Evolutionary conservation across 2,888 invertebrate genomes (phyloP), one percentile per base, ranked within the genome.

Genomic region (Drosophila subsilvestris): DNA sequence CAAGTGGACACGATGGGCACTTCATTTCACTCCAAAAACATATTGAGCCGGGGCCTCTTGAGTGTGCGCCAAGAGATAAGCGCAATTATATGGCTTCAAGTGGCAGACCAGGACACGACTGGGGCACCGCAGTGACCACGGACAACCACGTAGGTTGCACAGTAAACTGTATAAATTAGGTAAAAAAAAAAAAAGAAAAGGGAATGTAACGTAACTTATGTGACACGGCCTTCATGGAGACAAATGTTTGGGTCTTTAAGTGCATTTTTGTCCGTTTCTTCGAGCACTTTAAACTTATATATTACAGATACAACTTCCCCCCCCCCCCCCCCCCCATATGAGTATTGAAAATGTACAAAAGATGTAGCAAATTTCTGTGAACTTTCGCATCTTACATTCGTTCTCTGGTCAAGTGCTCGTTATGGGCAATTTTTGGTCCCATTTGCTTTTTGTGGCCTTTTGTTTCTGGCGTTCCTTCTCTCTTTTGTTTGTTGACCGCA

Each of bases 11-110:
- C 66, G 59, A 66, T 63, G 79, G 80, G 74, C 84, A 86, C 86
- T 88, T 88, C 78, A 86, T 74, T 88, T 86, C 88, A 83, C 80
- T 79, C 72, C 69, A 71, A 77, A 69, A 88, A 83, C 83, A 83
- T 83, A 83, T 88, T 86, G 83, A 88, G 86, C 80, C 76, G 72
- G 75, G 68, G 75, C 77, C 77, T 77, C 80, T 83, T 83, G 88
- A 88, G 88, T 88, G 88, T 79, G 84, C 86, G 88, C 86, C 83
- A 83, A 83, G 81, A 85, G 89, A 85, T 85, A 85, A 85, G 85
- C 89, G 87, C 89, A 85, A 85, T 85, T 85, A 85, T 88, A 89
- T 84, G 85, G 87, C 75, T 74, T 88, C 87, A 77, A 83, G 83
- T 74, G 74, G 63, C 32, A 55, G 53, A 43, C 60, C 57, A 56